Percentiles rank a stretch among this genome's conserved stretches.
Evolutionary conservation across 1,140 invertebrate genomes (phyloP).

Genomic region (Coenobita brevimanus): DNA sequence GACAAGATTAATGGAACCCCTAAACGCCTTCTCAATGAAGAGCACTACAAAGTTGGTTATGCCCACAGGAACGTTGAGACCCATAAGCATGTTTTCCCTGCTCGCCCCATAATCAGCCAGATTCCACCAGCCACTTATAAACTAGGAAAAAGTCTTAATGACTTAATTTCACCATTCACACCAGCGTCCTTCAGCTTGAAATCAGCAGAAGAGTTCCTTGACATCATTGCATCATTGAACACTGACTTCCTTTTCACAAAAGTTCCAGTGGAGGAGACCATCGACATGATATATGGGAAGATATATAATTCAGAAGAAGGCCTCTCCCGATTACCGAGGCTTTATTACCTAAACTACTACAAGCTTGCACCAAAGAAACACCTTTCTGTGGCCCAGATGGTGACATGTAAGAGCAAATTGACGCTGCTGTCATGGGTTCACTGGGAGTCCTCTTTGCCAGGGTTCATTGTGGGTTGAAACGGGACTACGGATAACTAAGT

Average conservation of each 20-base stretch:
- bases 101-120: neutral
- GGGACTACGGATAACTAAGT: no score
- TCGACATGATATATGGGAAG: no score
- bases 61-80: no score
- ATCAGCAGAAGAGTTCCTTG: neutral
- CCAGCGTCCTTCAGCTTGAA: neutral
- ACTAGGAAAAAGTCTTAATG: neutral
- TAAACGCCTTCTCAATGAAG: no score
- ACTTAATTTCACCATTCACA: neutral
- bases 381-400: neutral
- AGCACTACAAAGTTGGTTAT: no score
- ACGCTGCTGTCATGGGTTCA: neutral
- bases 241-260: neutral
- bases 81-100: neutral
- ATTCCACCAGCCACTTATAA: neutral
- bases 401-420: neutral
- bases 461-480: no score
- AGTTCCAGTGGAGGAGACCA: neutral
- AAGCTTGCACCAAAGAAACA: neutral
- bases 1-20: neutral
- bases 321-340: neutral
- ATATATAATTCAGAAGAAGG: neutral
- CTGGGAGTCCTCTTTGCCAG: no score
- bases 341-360: neutral
- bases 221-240: neutral